Evolutionary conservation across 2,888 invertebrate genomes (phyloP).

Genomic region (Parnassius apollo): DNA sequence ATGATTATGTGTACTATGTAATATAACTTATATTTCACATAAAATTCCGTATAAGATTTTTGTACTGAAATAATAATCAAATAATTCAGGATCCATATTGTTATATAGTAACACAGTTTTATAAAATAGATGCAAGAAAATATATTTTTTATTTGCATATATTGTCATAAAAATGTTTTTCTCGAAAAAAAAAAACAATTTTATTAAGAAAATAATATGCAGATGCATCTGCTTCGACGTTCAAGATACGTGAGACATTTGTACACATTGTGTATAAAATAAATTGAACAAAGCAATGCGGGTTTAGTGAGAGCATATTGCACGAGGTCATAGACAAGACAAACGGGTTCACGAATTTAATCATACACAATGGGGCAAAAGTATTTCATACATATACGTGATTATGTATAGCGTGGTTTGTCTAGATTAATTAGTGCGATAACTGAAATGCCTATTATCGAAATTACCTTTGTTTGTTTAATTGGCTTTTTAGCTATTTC

Average conservation of each 20-base stretch:
- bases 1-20: too few relatives aligned
- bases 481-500: not conserved
- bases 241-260: constrained; percentile 54
- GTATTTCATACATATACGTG: constrained; percentile 16
- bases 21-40: too few relatives aligned
- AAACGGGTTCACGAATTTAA: constrained; percentile 12
- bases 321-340: constrained; percentile 6
- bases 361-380: constrained; percentile 18
- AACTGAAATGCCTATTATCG: not conserved
- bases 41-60: too few relatives aligned
- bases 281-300: constrained; percentile 22
- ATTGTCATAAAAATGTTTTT: too few relatives aligned
- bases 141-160: too few relatives aligned
- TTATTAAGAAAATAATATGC: not conserved
- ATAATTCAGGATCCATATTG: too few relatives aligned
- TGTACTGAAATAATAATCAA: too few relatives aligned
- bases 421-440: constrained; percentile 12
- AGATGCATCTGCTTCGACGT: not conserved
- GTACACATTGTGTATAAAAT: constrained; percentile 47
- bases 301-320: constrained; percentile 15
- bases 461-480: constrained; percentile 17
- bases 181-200: too few relatives aligned
- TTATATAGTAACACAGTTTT: too few relatives aligned
- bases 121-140: too few relatives aligned
- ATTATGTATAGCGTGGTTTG: constrained; percentile 6